phyloP scores from a whole-genome alignment of 2,797 vertebrate species.

The Peromyscus melanophrys region DNA sequence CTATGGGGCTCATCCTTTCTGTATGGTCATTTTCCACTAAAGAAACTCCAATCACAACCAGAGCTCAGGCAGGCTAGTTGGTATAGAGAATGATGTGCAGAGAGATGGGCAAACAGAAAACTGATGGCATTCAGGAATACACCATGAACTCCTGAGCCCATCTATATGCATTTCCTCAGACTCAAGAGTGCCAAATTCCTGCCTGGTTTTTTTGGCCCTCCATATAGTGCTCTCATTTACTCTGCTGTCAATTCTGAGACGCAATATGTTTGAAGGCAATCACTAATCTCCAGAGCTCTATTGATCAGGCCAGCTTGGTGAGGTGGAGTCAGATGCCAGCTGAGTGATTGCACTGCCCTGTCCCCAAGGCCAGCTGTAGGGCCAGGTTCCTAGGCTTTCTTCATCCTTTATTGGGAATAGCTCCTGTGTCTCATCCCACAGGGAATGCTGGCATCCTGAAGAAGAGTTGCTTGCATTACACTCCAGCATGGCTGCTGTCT shows the following conservation, averaged over 20 bases:
- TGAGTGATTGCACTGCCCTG: neutral
- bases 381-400: neutral
- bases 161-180: neutral
- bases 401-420: neutral
- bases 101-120: neutral
- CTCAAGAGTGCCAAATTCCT: neutral
- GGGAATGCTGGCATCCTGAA: neutral
- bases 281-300: neutral
- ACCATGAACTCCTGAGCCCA: neutral
- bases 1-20: neutral
- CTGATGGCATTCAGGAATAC: neutral
- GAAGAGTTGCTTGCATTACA: slow-evolving; percentile 4
- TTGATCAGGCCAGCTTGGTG: neutral
- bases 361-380: neutral
- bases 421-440: neutral
- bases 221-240: neutral
- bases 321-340: neutral
- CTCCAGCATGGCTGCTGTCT: neutral
- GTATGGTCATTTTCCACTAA: neutral
- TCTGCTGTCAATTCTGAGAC: neutral
- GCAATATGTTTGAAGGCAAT: slow-evolving; percentile 31
- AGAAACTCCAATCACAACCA: neutral
- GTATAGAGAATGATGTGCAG: neutral
- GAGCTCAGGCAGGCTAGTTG: neutral
- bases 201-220: neutral